Evolutionary conservation across 1,140 invertebrate species (phyloP).

Genomic region (Apis cerana): DNA sequence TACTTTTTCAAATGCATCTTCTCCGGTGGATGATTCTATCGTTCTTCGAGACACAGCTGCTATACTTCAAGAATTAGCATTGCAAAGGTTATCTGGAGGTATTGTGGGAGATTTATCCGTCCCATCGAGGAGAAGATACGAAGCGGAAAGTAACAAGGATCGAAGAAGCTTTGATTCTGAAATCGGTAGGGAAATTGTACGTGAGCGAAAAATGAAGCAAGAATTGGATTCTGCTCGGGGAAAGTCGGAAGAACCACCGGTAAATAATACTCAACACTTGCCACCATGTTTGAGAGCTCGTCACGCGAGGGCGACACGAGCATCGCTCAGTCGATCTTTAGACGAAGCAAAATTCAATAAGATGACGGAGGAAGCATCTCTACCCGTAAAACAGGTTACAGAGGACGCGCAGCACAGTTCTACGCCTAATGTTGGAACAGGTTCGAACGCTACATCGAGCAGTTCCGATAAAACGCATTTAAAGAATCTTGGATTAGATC

Average conservation of each 20-base stretch:
- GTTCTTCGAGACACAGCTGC: constrained; percentile 76
- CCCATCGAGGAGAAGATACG: constrained; percentile 65
- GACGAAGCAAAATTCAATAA: constrained; percentile 83
- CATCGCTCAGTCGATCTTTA: constrained; percentile 86
- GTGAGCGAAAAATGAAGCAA: constrained; percentile 80
- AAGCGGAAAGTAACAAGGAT: constrained; percentile 68
- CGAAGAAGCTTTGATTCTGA: constrained; percentile 82
- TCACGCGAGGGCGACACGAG: constrained; percentile 82
- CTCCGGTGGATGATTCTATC: constrained; percentile 71
- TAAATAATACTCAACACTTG: constrained; percentile 74
- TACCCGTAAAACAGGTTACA: constrained; percentile 68
- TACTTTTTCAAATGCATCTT: constrained; percentile 73
- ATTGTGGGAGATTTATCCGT: constrained; percentile 57
- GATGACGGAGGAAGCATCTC: constrained; percentile 77
- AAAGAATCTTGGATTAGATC: constrained; percentile 76
- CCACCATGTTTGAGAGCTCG: constrained; percentile 82
- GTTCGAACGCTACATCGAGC: constrained; percentile 51
- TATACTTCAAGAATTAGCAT: constrained; percentile 76
- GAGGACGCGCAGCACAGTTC: constrained; percentile 76
- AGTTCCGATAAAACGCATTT: constrained; percentile 66
- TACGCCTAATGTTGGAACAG: constrained; percentile 74
- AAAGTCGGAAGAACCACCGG: constrained; percentile 70
- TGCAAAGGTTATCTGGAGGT: constrained; percentile 75
- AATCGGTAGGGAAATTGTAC: constrained; percentile 81
- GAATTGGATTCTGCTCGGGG: constrained; percentile 78